Conservation (phyloP, 2,797 vertebrate species). For the Ibycter americanus region DNA sequence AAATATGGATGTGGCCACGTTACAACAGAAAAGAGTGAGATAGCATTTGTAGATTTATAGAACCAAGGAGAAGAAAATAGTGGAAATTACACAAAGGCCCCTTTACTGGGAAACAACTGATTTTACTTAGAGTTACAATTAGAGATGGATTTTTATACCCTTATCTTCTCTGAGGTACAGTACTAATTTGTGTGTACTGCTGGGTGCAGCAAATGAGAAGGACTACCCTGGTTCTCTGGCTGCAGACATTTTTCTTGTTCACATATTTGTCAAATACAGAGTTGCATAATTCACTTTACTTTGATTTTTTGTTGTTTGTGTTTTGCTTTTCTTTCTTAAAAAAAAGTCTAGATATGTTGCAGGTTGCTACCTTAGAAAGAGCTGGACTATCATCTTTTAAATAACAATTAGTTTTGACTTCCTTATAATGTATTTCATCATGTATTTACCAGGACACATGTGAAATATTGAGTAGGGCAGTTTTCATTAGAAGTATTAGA, state of each 20-base stretch:
- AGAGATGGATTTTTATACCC: background rate
- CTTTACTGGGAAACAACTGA: background rate
- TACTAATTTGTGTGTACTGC: background rate
- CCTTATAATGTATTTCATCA: background rate
- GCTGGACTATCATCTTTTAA: background rate
- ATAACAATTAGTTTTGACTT: background rate
- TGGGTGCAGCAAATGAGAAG: background rate
- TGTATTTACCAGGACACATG: rapidly evolving
- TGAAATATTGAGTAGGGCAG: background rate
- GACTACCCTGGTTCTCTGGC: background rate
- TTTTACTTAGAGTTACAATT: background rate
- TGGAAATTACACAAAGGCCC: background rate
- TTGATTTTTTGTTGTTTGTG: background rate
- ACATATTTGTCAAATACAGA: background rate
- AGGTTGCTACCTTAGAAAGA: background rate
- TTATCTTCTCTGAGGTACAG: background rate
- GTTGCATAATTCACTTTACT: background rate
- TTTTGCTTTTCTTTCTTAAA: rapidly evolving
- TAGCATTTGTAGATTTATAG: background rate
- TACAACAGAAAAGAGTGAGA: background rate
- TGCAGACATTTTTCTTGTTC: background rate
- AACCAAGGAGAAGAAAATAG: background rate
- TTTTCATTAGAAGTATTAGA: background rate
- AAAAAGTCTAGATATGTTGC: background rate
- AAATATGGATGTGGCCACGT: background rate